Base-by-base conservation (phyloP, 2,888 invertebrate genomes). In the Liopterus haemorrhoidalis region DNA sequence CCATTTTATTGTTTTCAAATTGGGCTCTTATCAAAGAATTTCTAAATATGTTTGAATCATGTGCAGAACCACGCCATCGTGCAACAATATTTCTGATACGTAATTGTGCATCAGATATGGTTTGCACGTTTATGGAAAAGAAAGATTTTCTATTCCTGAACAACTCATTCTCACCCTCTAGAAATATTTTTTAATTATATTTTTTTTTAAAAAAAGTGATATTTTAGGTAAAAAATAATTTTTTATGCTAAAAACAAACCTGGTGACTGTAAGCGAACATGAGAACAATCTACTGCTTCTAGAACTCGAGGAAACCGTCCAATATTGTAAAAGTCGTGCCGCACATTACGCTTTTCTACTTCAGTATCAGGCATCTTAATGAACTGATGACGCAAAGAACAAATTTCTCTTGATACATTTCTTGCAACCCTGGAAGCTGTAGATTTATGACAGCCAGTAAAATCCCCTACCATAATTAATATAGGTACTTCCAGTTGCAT, bases 71-170 rank as follows among this genome's bases (percentile, higher is more conserved):
- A 32, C 56, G 57, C 57, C 58, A 60, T 12, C 58, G 46, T 27
- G 51, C 49, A 6, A 59, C 57, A 16, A 60, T 49, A 41, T 59
- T 49, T 14, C 36, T 27, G 27, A 59, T 53, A 35, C 27, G 39
- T 11, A 51, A 49, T 9, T 53, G 27, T 8, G 59, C 48, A 46
- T 54, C 49, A 24, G 54, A 48, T 5, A 59, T 42, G 8, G 48
- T 50, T 51, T 62, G 55, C 1, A 57, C 53, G 53, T 59, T 59
- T 4, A 52, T 47, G 3, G 57, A 58, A 46, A 60, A 56, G 27
- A 46, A 58, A 1, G 48, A 49, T 45, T 60, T 57, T 30, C 56
- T 38, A 16, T 59, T 60, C 12, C 57, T 45, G 41, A 44, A 60
- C 16, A 49, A 44, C 48, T 59, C 59, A 41, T 54, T 32, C 16